Conservation (phyloP, 2,113 vertebrate species). For the Psammodynastes pulverulentus region DNA sequence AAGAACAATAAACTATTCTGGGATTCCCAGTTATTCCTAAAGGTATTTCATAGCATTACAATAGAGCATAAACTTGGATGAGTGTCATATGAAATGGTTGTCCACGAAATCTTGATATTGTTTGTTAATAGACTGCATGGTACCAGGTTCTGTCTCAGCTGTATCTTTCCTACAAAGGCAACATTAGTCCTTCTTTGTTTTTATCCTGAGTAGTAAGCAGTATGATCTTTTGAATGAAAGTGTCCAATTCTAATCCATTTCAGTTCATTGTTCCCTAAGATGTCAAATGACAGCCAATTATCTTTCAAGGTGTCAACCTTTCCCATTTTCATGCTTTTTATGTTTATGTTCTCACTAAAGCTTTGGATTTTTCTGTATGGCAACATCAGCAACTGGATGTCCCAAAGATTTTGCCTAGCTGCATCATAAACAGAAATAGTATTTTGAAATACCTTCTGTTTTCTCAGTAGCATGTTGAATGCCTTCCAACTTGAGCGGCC, state of each 20-base stretch:
- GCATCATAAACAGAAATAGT: neutral
- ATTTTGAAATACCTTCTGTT: neutral
- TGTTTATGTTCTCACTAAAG: neutral
- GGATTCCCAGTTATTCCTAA: neutral
- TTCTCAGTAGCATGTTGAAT: neutral
- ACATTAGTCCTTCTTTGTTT: neutral
- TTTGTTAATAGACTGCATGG: neutral
- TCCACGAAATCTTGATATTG: neutral
- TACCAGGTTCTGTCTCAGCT: neutral
- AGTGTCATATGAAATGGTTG: neutral
- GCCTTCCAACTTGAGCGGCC: neutral
- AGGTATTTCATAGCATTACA: neutral
- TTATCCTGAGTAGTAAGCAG: neutral
- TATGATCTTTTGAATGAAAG: neutral
- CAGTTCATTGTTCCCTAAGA: neutral
- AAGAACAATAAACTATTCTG: neutral
- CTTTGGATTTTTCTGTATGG: neutral
- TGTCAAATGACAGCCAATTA: neutral
- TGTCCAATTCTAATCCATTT: neutral
- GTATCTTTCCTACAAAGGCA: neutral
- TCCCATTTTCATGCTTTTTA: neutral
- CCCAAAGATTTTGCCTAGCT: neutral
- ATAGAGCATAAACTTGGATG: neutral
- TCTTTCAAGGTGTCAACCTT: neutral
- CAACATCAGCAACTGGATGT: neutral